These are phyloP conservation scores for Pilophorus perplexus DNA, from an alignment of 2,888 invertebrate genomes.

Conservation along the genomic window DNA sequence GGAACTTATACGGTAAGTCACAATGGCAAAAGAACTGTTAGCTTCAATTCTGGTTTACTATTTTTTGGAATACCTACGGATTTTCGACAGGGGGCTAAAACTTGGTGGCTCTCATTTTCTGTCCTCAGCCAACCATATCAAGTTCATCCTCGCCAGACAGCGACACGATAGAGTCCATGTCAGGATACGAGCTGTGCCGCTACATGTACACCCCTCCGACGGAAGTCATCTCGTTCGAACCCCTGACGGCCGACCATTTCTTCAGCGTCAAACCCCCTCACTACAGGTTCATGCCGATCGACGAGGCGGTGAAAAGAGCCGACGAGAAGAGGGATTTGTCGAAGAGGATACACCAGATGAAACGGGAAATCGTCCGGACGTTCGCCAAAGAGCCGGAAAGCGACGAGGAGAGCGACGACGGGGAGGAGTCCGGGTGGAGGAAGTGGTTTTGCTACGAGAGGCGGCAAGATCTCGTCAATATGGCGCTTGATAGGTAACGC, in stretches of 20 bases:
- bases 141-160: constrained; percentile 12
- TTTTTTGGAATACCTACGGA: no score
- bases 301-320: constrained; percentile 23
- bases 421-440: constrained; percentile 26
- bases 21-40: background rate
- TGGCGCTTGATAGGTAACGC: constrained; percentile 11
- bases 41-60: background rate
- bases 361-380: constrained; percentile 11
- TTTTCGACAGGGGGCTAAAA: no score
- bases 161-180: constrained; percentile 9
- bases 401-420: constrained; percentile 26
- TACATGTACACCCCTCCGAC: constrained; percentile 23
- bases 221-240: constrained; percentile 29
- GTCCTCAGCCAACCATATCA: constrained; percentile 14
- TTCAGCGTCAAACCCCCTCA: constrained; percentile 25
- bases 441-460: constrained; percentile 26
- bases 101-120: no score
- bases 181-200: constrained; percentile 9
- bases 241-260: constrained; percentile 13
- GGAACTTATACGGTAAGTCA: no score
- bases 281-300: constrained; percentile 13
- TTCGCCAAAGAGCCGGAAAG: constrained; percentile 31
- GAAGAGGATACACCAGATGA: constrained; percentile 8
- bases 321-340: constrained; percentile 22
- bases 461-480: constrained; percentile 12